Conservation (phyloP, 2,888 invertebrate genomes). For the Strigamia maritima region DNA sequence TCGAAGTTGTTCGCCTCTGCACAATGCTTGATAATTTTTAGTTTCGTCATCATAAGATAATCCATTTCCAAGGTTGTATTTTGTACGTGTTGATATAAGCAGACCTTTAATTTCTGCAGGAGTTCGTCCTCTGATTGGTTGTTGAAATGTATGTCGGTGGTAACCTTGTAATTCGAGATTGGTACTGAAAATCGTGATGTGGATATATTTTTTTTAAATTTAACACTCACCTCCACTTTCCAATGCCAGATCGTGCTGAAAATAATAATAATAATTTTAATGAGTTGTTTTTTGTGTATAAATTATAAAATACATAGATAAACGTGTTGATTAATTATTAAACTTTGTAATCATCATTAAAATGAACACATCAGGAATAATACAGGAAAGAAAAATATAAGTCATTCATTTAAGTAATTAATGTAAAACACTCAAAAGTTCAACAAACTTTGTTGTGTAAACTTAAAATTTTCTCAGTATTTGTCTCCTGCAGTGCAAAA, state of each 20-base stretch:
- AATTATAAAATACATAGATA: too few species aligned
- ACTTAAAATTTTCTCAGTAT: neutral
- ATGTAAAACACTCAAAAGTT: neutral
- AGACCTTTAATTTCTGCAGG: slow-evolving; percentile 23
- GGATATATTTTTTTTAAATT: neutral
- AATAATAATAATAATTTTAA: neutral
- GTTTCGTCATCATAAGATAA: slow-evolving; percentile 31
- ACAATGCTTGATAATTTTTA: slow-evolving; percentile 40
- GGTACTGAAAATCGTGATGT: neutral
- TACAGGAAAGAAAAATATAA: neutral
- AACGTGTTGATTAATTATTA: too few species aligned
- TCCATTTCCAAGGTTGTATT: neutral
- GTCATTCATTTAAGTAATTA: neutral
- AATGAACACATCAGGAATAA: too few species aligned
- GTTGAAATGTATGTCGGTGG: slow-evolving; percentile 24
- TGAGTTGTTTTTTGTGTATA: too few species aligned
- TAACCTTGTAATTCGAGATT: neutral
- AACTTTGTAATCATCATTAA: too few species aligned
- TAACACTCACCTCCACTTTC: slow-evolving; percentile 29
- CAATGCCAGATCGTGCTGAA: slow-evolving; percentile 17
- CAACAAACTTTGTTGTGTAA: neutral
- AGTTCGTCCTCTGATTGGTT: slow-evolving; percentile 22
- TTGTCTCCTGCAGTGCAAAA: neutral
- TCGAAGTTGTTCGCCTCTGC: slow-evolving; percentile 39
- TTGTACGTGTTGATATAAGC: neutral